A percentile compares a stretch with the other conserved stretches of the same genome.
Conservation (phyloP, 2,888 invertebrate genomes). For the Petrolisthes manimaculis region DNA sequence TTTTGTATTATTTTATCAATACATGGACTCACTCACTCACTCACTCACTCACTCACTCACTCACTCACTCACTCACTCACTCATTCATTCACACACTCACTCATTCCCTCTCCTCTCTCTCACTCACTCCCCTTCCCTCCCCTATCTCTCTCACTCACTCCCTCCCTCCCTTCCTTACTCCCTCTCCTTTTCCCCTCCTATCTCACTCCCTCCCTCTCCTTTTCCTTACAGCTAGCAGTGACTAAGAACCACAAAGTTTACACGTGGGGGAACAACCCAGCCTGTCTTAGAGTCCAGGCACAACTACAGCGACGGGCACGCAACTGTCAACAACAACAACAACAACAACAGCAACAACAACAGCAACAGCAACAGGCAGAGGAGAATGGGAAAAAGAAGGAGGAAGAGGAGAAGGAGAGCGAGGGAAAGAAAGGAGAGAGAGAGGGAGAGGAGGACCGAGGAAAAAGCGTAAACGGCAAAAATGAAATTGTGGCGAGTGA, state of each 20-base stretch:
- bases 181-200: no score
- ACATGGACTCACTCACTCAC: no score
- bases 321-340: slow-evolving; percentile 72
- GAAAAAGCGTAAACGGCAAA: background rate
- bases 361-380: background rate
- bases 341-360: slow-evolving; percentile 39
- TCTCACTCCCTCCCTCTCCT: background rate
- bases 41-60: no score
- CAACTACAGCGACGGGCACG: slow-evolving; percentile 76
- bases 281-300: slow-evolving; percentile 78
- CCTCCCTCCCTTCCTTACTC: no score
- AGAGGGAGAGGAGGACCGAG: slow-evolving; percentile 14
- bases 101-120: no score
- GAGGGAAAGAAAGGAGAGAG: background rate
- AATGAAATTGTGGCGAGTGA: background rate
- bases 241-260: slow-evolving; percentile 78
- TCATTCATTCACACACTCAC: no score
- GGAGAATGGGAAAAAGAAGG: background rate
- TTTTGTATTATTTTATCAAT: no score
- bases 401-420: background rate
- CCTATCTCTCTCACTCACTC: no score
- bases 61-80: no score
- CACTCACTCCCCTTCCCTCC: no score
- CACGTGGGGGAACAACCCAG: slow-evolving; percentile 84
- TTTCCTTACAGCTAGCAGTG: slow-evolving; percentile 76